Evolutionary conservation across 2,888 invertebrate species (phyloP).

Genomic region (Diadegma fenestrale): DNA sequence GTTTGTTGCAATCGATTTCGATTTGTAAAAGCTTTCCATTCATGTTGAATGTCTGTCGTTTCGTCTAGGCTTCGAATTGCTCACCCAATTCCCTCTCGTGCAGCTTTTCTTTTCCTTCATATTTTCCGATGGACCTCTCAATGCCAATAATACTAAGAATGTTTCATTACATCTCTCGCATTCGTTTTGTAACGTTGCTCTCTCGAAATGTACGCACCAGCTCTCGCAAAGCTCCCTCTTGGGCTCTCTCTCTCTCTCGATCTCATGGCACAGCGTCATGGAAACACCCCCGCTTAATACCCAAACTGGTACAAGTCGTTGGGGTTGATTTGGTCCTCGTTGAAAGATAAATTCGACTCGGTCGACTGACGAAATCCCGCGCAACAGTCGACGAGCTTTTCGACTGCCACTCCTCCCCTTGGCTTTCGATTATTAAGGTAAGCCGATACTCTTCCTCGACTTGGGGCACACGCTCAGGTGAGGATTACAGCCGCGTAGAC

Average conservation of each 20-base stretch:
- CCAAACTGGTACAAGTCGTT: slow-evolving; percentile 64
- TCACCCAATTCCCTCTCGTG: slow-evolving; percentile 45
- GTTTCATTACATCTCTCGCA: slow-evolving; percentile 82
- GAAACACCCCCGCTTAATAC: slow-evolving; percentile 78
- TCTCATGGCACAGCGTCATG: slow-evolving; percentile 78
- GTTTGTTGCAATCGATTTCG: background rate
- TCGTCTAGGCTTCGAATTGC: slow-evolving; percentile 33
- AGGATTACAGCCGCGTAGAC: slow-evolving; percentile 67
- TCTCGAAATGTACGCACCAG: slow-evolving; percentile 60
- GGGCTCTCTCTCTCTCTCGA: slow-evolving; percentile 20
- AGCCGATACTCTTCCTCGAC: slow-evolving; percentile 80
- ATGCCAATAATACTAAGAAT: slow-evolving; percentile 79
- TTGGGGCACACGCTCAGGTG: slow-evolving; percentile 67
- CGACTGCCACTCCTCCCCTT: slow-evolving; percentile 28
- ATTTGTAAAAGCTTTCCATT: slow-evolving; percentile 17
- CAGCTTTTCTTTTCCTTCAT: background rate
- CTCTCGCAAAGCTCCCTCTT: slow-evolving; percentile 13
- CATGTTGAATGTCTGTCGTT: background rate
- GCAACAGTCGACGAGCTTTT: slow-evolving; percentile 66
- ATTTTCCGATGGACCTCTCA: slow-evolving; percentile 63
- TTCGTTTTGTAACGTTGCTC: slow-evolving; percentile 75
- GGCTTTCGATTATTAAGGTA: slow-evolving; percentile 83
- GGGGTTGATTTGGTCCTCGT: slow-evolving; percentile 39
- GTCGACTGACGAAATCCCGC: slow-evolving; percentile 61
- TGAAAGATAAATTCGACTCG: slow-evolving; percentile 69